Percentiles rank a stretch among this genome's conserved stretches.
Evolutionary conservation across 2,888 invertebrate genomes (phyloP).

Genomic region (Ichneumon xanthorius): DNA sequence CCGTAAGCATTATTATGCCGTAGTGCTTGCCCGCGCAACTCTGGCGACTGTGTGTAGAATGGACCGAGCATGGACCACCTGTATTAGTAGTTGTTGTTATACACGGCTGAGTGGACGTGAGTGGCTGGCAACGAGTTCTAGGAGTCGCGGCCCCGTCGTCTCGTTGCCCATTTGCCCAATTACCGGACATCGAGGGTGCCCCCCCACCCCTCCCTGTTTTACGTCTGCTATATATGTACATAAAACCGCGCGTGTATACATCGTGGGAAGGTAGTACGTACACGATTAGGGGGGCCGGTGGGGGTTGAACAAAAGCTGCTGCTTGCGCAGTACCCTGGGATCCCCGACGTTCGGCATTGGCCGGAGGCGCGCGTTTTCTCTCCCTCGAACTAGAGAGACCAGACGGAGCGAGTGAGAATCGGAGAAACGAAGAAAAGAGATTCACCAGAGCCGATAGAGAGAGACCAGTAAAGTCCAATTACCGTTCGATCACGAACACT

Average conservation of each 20-base stretch:
- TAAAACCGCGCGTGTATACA: constrained; percentile 30
- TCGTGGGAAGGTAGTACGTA: constrained; percentile 25
- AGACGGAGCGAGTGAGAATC: constrained; percentile 5
- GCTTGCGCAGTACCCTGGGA: constrained; percentile 12
- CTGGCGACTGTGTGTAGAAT: background rate
- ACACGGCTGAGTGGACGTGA: constrained; percentile 55
- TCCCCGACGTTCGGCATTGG: constrained; percentile 50
- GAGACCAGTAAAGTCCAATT: constrained; percentile 58
- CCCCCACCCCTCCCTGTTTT: constrained; percentile 21
- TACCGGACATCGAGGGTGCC: constrained; percentile 55
- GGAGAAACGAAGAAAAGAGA: constrained; percentile 26
- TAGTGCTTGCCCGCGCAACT: constrained; percentile 41
- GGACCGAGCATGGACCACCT: constrained; percentile 13
- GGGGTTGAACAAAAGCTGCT: constrained; percentile 49
- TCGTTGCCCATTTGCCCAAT: constrained; percentile 63
- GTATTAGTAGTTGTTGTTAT: constrained; percentile 58
- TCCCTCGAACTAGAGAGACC: background rate
- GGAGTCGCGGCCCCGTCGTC: constrained; percentile 48
- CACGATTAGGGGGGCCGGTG: constrained; percentile 24
- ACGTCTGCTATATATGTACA: constrained; percentile 21
- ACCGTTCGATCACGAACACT: constrained; percentile 62
- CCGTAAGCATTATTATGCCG: constrained; percentile 61
- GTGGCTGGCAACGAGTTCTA: constrained; percentile 35
- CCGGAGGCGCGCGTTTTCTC: constrained; percentile 29
- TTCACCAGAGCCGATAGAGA: constrained; percentile 33